phyloP scores from a whole-genome alignment of 2,113 vertebrate species.

The Gymnobelideus leadbeateri region DNA sequence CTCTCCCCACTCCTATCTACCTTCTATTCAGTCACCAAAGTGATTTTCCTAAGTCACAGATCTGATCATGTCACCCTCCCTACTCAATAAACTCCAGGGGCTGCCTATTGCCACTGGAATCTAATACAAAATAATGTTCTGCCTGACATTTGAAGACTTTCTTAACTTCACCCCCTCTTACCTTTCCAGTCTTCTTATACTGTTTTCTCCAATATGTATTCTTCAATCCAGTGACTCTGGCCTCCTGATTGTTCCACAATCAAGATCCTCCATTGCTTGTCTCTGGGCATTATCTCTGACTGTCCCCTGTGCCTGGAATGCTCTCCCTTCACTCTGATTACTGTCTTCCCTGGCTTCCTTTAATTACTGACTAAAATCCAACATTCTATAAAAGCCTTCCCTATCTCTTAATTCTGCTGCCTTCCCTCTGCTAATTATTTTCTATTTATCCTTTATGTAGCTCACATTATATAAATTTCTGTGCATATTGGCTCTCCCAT shows the following conservation, averaged over 20 bases:
- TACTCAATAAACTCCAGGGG: background rate
- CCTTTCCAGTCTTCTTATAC: background rate
- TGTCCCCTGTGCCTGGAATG: background rate
- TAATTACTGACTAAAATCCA: background rate
- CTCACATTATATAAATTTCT: background rate
- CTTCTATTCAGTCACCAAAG: background rate
- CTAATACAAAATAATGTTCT: background rate
- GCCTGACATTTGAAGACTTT: background rate
- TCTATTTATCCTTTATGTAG: background rate
- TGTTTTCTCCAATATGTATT: background rate
- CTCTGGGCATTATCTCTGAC: background rate
- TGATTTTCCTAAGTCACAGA: background rate
- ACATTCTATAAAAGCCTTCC: no score
- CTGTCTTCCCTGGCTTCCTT: background rate
- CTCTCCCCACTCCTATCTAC: background rate
- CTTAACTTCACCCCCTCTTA: background rate
- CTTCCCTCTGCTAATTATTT: background rate
- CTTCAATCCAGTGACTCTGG: background rate
- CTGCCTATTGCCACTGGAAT: background rate
- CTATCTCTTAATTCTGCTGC: background rate
- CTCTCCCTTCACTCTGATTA: background rate
- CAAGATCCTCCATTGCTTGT: background rate
- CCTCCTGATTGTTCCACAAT: background rate
- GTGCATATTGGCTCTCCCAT: background rate
- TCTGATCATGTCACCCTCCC: background rate